Evolutionary conservation across 2,797 vertebrate genomes (phyloP).

Genomic region (Limosa lapponica): DNA sequence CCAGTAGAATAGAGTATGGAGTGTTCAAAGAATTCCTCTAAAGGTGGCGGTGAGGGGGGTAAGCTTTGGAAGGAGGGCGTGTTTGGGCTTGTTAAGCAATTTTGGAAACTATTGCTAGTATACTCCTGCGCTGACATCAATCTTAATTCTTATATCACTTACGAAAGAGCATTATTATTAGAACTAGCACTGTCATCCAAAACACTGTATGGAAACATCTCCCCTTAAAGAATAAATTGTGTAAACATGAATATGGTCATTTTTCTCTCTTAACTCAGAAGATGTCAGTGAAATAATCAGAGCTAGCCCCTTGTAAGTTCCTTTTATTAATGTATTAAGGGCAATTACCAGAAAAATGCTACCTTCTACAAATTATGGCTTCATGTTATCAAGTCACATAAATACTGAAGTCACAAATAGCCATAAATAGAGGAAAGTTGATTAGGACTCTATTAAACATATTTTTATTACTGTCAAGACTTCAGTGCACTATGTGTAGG

Average conservation of each 20-base stretch:
- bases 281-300: not conserved
- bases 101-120: not conserved
- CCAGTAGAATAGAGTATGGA: not conserved
- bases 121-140: not conserved
- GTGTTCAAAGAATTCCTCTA: not conserved
- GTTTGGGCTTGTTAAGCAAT: not conserved
- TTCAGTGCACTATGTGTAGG: not conserved
- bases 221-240: not conserved
- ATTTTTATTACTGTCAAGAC: not conserved
- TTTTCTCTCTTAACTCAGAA: not conserved
- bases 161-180: not conserved
- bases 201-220: not conserved
- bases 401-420: not conserved
- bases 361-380: not conserved
- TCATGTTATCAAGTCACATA: not conserved
- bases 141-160: not conserved
- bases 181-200: not conserved
- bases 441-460: not conserved
- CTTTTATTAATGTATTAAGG: not conserved
- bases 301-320: not conserved
- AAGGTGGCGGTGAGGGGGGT: no score
- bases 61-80: not conserved
- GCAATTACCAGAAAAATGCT: not conserved
- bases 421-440: not conserved
- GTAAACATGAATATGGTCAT: not conserved